phyloP scores from a whole-genome alignment of 1,140 invertebrate species.

The Streblospio benedicti region DNA sequence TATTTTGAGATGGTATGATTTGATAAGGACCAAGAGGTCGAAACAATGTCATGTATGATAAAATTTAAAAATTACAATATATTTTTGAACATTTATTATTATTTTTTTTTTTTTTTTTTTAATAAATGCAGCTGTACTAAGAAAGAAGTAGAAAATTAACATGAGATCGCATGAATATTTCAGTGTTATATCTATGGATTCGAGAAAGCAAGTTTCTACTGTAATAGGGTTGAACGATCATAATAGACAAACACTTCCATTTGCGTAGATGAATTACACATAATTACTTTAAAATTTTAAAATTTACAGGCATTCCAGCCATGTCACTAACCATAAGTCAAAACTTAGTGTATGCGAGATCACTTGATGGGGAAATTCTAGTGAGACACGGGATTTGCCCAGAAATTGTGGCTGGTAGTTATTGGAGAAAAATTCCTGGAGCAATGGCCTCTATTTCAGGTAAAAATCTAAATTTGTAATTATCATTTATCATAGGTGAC shows the following conservation, averaged over 20 bases:
- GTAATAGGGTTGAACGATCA: background rate
- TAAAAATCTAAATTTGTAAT: conserved; percentile 24
- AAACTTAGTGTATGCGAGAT: conserved; percentile 51
- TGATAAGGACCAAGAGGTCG: no score
- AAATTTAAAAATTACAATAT: no score
- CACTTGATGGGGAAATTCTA: conserved; percentile 48
- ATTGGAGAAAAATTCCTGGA: conserved; percentile 53
- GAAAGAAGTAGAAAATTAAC: no score
- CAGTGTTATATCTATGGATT: background rate
- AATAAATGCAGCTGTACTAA: no score
- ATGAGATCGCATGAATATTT: no score
- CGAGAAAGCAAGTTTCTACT: background rate
- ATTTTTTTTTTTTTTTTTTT: no score
- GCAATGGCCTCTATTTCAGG: conserved; percentile 47
- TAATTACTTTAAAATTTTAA: background rate
- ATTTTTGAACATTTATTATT: no score
- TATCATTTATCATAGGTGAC: background rate
- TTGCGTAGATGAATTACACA: background rate
- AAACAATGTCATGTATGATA: no score
- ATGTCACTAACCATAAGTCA: conserved; percentile 49
- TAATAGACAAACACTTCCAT: background rate
- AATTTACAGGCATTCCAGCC: conserved; percentile 47
- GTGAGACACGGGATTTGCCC: conserved; percentile 49
- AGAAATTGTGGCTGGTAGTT: conserved; percentile 51
- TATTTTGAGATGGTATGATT: background rate